Percentiles rank a stretch among this genome's conserved stretches.
phyloP scores from a whole-genome alignment of 2,113 vertebrate species.

The Nanger granti region DNA sequence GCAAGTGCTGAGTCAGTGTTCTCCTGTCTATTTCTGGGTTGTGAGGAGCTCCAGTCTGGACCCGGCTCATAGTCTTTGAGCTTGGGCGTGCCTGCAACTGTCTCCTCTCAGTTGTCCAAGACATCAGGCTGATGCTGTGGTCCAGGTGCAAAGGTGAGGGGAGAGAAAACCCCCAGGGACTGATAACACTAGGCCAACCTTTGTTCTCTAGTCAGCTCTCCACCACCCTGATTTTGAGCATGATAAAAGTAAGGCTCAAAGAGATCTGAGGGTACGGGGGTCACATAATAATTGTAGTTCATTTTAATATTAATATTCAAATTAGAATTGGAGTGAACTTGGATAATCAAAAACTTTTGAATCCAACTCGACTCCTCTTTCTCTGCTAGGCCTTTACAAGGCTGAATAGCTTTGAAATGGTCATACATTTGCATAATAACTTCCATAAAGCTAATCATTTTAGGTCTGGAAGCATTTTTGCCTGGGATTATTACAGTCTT shows the following conservation, averaged over 20 bases:
- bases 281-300: background rate
- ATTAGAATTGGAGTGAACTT: background rate
- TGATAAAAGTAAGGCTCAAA: background rate
- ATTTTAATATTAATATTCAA: slow-evolving; percentile 34
- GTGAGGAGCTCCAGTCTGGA: background rate
- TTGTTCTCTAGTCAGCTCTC: background rate
- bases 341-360: slow-evolving; percentile 18
- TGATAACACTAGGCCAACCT: background rate
- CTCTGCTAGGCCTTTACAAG: slow-evolving; percentile 2
- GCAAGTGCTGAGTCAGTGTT: background rate
- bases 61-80: background rate
- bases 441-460: slow-evolving; percentile 23
- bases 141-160: background rate
- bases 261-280: background rate
- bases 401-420: slow-evolving; percentile 35
- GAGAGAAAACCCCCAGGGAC: background rate
- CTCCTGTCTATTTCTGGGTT: background rate
- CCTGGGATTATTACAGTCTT: background rate
- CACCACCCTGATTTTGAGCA: background rate
- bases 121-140: background rate
- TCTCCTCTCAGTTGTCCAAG: background rate
- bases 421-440: slow-evolving; percentile 8
- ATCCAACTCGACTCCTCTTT: background rate
- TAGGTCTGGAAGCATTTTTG: slow-evolving; percentile 33
- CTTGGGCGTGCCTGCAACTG: background rate